Percentiles rank a stretch among this genome's conserved stretches.
These are phyloP conservation scores for Drosophila nr. perissopoda DNA, from an alignment of 2,888 invertebrate genomes.

Conservation along the genomic window DNA sequence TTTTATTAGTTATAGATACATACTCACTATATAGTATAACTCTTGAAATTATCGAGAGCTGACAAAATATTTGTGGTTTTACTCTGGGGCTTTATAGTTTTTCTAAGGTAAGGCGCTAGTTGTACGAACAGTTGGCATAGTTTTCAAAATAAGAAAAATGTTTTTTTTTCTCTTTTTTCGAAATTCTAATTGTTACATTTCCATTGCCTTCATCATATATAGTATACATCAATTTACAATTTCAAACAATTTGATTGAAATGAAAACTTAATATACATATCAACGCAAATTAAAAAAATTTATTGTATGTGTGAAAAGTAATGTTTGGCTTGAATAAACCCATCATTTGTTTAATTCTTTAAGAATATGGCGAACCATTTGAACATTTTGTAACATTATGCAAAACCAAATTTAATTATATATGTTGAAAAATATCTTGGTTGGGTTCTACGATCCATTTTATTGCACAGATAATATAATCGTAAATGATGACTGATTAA, in stretches of 20 bases:
- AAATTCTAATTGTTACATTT: slow-evolving; percentile 17
- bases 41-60: slow-evolving; percentile 47
- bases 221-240: slow-evolving; percentile 4
- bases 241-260: slow-evolving; percentile 15
- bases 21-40: slow-evolving; percentile 40
- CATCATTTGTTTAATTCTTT: slow-evolving; percentile 4
- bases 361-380: slow-evolving; percentile 5
- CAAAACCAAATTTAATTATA: neutral
- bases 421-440: neutral
- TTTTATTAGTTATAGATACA: slow-evolving; percentile 60
- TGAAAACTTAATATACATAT: slow-evolving; percentile 37
- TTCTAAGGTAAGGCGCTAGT: slow-evolving; percentile 26
- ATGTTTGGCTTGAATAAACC: slow-evolving; percentile 2
- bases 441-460: slow-evolving; percentile 4
- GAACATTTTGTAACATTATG: slow-evolving; percentile 2
- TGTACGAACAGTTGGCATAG: slow-evolving; percentile 7
- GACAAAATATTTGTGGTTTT: slow-evolving; percentile 45
- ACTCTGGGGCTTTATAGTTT: slow-evolving; percentile 46
- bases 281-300: slow-evolving; percentile 30
- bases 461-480: slow-evolving; percentile 3
- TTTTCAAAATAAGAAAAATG: slow-evolving; percentile 5
- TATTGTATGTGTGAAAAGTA: slow-evolving; percentile 11
- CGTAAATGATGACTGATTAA: neutral
- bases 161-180: neutral
- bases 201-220: neutral